These are phyloP conservation scores for Cephus pygmeus DNA, from an alignment of 2,888 invertebrate genomes.

Conservation along the genomic window DNA sequence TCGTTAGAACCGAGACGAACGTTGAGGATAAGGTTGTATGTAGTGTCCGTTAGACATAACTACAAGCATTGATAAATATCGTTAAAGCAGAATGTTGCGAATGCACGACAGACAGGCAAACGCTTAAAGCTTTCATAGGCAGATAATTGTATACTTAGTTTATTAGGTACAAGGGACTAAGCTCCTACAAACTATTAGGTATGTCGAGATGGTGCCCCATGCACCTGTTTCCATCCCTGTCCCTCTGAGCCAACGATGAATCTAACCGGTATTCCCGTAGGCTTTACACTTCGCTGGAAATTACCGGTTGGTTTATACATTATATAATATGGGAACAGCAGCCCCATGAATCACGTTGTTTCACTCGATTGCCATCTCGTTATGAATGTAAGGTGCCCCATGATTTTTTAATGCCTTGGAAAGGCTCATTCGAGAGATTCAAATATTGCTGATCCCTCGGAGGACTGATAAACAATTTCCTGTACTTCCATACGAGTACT, in stretches of 20 bases:
- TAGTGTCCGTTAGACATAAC: neutral
- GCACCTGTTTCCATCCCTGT: neutral
- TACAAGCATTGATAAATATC: neutral
- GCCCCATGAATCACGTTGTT: neutral
- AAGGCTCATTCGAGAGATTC: neutral
- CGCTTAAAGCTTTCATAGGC: constrained; percentile 1
- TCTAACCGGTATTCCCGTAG: neutral
- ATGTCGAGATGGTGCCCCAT: neutral
- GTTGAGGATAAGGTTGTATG: neutral
- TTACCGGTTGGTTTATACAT: neutral
- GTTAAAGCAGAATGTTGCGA: neutral
- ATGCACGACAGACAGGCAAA: neutral
- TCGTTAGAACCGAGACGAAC: neutral
- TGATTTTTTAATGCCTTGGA: neutral
- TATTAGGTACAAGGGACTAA: constrained; percentile 1
- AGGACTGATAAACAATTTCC: neutral
- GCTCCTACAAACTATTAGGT: neutral
- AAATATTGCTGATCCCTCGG: neutral
- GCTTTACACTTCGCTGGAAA: neutral
- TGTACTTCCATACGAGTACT: neutral
- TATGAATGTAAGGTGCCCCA: neutral
- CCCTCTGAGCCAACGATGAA: neutral
- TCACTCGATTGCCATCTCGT: neutral
- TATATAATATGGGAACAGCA: neutral
- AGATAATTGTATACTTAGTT: constrained; percentile 3